A percentile compares a stretch with the other conserved stretches of the same genome.
phyloP scores from a whole-genome alignment of 2,797 vertebrate species.

The Mormyrops boulengeri region DNA sequence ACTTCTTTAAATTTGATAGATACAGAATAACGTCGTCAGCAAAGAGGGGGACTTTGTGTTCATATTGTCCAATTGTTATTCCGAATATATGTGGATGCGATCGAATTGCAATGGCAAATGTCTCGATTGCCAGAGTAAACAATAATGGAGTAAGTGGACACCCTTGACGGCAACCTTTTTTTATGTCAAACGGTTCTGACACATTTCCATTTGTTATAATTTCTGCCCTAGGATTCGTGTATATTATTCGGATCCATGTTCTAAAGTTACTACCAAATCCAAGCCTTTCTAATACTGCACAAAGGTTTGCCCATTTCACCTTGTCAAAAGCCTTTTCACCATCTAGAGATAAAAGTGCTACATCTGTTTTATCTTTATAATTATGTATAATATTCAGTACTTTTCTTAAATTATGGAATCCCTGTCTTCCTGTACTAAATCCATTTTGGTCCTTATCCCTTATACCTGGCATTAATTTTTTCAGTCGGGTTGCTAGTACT shows the following conservation, averaged over 20 bases:
- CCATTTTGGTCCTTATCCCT: slow-evolving; percentile 19
- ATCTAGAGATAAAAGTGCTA: slow-evolving; percentile 13
- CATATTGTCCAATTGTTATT: not conserved
- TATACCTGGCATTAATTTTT: not conserved
- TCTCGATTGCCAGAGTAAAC: not conserved
- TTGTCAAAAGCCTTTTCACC: slow-evolving; percentile 13
- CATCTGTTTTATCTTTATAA: slow-evolving; percentile 1
- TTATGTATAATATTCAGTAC: slow-evolving; percentile 13
- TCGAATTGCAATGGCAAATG: not conserved
- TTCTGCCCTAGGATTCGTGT: not conserved
- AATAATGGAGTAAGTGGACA: not conserved
- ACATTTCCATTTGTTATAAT: slow-evolving; percentile 6
- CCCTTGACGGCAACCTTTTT: not conserved
- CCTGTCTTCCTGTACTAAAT: slow-evolving; percentile 17
- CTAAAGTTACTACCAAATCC: not conserved
- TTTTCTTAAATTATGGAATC: slow-evolving; percentile 19
- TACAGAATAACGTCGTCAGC: too few species aligned
- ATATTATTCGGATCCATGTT: not conserved
- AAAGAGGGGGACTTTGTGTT: too few species aligned
- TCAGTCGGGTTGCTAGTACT: slow-evolving; percentile 2
- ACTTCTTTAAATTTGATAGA: not conserved
- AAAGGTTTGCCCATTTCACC: not conserved
- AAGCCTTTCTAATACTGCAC: not conserved
- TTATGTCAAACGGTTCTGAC: not conserved
- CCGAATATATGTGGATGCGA: not conserved